Conservation (phyloP, 2,797 vertebrate genomes). For the Calcarius lapponicus region DNA sequence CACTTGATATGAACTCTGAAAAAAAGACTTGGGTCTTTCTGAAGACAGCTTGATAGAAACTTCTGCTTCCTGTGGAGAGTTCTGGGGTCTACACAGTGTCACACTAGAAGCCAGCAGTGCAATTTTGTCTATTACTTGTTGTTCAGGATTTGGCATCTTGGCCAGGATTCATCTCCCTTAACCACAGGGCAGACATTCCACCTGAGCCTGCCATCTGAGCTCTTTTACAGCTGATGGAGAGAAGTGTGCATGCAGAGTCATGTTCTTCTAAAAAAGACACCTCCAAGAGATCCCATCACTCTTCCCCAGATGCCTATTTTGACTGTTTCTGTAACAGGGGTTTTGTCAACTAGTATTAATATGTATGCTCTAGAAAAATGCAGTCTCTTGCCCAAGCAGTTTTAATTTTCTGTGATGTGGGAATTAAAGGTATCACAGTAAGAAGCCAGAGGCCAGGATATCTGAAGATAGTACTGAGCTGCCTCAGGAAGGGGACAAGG, state of each 20-base stretch:
- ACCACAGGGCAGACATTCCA: not conserved
- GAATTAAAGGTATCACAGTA: not conserved
- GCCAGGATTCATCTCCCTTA: not conserved
- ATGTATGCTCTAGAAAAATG: not conserved
- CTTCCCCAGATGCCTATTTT: not conserved
- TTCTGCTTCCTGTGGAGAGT: not conserved
- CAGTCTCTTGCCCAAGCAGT: not conserved
- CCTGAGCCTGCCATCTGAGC: not conserved
- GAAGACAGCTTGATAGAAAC: not conserved
- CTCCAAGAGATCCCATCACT: not conserved
- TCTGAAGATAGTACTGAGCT: not conserved
- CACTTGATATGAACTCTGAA: not conserved
- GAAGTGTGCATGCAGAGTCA: not conserved
- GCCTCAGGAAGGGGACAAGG: not conserved
- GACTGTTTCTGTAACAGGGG: not conserved
- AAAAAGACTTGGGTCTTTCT: not conserved
- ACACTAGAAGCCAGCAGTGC: not conserved
- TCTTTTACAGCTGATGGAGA: not conserved
- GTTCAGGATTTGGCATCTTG: not conserved
- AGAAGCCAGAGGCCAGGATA: not conserved
- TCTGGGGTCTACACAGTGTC: rapidly evolving
- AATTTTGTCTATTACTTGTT: not conserved
- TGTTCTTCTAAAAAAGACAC: not conserved
- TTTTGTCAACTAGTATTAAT: not conserved
- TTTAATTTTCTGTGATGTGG: not conserved